Evolutionary conservation across 2,888 invertebrate genomes (phyloP).

Genomic region (Tryphoninae sp.): DNA sequence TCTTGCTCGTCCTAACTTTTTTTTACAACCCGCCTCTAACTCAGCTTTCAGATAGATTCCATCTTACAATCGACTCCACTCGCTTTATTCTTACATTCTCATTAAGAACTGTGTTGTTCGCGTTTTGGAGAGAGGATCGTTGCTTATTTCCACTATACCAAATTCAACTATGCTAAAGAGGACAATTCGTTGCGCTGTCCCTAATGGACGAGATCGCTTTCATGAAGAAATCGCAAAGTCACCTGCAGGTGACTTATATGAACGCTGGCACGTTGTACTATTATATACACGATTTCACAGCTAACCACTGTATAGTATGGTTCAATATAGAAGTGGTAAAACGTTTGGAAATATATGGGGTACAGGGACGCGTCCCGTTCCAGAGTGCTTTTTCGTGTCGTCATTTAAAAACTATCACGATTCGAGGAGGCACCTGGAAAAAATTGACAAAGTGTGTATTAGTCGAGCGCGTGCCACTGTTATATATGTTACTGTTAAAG

Average conservation of each 20-base stretch:
- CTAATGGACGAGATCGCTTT: conserved; percentile 62
- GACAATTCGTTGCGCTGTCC: conserved; percentile 68
- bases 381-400: conserved; percentile 42
- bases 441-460: conserved; percentile 7
- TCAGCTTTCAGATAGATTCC: too few species aligned
- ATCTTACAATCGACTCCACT: too few species aligned
- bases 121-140: too few species aligned
- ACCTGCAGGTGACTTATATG: conserved; percentile 58
- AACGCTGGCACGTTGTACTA: conserved; percentile 44
- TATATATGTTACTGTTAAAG: background rate
- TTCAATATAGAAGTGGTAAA: conserved; percentile 25
- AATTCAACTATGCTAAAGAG: conserved; percentile 59
- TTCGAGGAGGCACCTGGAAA: conserved; percentile 11
- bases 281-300: conserved; percentile 57
- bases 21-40: too few species aligned
- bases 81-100: too few species aligned
- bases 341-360: conserved; percentile 29
- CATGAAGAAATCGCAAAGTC: conserved; percentile 68
- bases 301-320: background rate
- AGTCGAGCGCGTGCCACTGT: conserved; percentile 29
- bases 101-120: too few species aligned
- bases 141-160: too few species aligned
- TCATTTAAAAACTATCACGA: conserved; percentile 55
- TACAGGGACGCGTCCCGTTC: conserved; percentile 28
- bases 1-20: too few species aligned